A percentile compares a stretch with the other conserved stretches of the same genome.
Evolutionary conservation across 1,140 invertebrate species (phyloP).

Genomic region (Chrysopa pallens): DNA sequence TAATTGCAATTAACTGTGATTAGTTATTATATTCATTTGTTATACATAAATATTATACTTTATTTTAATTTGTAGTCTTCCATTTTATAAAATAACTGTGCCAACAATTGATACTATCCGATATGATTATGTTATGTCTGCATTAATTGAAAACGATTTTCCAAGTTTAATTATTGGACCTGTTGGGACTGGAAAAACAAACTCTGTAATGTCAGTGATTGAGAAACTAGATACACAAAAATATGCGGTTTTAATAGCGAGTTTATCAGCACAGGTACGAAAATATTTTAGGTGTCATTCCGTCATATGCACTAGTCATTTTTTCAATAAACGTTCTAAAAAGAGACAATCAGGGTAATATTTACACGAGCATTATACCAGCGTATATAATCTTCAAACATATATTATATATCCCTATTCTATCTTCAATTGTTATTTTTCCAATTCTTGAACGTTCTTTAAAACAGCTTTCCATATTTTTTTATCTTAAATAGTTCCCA

Average conservation of each 20-base stretch:
- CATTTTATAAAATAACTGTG: slow-evolving; percentile 66
- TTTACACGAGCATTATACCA: too few species aligned
- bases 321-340: too few species aligned
- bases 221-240: slow-evolving; percentile 35
- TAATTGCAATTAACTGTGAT: too few species aligned
- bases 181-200: slow-evolving; percentile 70
- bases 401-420: too few species aligned
- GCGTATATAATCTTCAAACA: too few species aligned
- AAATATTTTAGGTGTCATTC: slow-evolving; percentile 5
- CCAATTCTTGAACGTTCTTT: too few species aligned
- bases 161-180: slow-evolving; percentile 60
- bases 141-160: slow-evolving; percentile 37
- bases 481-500: too few species aligned
- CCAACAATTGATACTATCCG: slow-evolving; percentile 69
- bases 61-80: slow-evolving; percentile 26
- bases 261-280: slow-evolving; percentile 59
- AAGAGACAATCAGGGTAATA: too few species aligned
- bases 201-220: slow-evolving; percentile 47
- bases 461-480: too few species aligned
- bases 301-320: slow-evolving; percentile 19
- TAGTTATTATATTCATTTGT: too few species aligned
- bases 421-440: too few species aligned
- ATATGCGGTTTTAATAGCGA: slow-evolving; percentile 51
- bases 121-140: slow-evolving; percentile 49
- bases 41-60: too few species aligned